phyloP scores from a whole-genome alignment of 2,797 vertebrate genomes.

The Syncerus caffer region DNA sequence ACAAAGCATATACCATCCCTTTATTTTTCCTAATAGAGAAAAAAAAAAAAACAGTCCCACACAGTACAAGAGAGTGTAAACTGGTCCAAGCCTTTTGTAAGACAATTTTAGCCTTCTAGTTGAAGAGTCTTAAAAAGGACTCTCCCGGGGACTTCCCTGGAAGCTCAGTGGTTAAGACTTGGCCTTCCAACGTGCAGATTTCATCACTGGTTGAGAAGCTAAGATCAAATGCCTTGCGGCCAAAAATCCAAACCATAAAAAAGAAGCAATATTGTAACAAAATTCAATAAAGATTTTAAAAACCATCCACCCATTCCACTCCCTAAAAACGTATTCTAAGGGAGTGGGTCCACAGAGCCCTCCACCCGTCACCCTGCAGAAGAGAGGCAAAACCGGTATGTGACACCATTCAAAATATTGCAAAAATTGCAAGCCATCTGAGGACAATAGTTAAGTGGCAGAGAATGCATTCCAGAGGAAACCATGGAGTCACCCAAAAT shows the following conservation, averaged over 20 bases:
- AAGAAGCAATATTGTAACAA: background rate
- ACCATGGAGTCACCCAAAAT: accelerated
- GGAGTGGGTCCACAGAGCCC: background rate
- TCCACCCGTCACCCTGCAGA: background rate
- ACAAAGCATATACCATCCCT: background rate
- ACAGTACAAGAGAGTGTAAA: background rate
- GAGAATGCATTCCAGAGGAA: background rate
- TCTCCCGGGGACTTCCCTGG: background rate
- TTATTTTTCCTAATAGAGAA: background rate
- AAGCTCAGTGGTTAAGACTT: background rate
- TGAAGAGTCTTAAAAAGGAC: background rate
- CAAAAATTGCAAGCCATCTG: background rate
- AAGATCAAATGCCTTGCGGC: background rate
- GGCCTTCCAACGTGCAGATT: background rate
- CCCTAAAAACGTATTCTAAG: background rate
- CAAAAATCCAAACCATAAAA: background rate
- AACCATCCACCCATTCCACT: background rate
- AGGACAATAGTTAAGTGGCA: background rate
- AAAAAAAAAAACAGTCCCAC: too few relatives aligned
- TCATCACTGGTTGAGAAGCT: background rate
- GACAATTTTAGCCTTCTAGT: background rate
- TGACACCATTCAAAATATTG: background rate
- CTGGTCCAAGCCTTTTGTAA: background rate
- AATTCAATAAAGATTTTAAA: background rate
- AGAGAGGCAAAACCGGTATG: background rate